Evolutionary conservation across 2,113 vertebrate genomes (phyloP).

Genomic region (Gymnobelideus leadbeateri): DNA sequence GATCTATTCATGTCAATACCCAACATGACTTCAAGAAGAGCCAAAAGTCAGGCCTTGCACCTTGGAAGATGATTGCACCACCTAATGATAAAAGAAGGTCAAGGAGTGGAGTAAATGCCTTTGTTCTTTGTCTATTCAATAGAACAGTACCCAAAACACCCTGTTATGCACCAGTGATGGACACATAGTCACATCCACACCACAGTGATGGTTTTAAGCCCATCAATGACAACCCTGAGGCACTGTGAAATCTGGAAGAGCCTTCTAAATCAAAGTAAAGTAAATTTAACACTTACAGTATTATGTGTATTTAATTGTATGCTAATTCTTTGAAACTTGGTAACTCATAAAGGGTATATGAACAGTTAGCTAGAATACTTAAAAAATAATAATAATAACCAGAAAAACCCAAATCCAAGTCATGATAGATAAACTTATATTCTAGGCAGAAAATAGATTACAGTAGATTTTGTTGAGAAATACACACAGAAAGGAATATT

Average conservation of each 20-base stretch:
- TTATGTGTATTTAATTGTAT: background rate
- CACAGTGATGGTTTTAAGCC: background rate
- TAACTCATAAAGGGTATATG: background rate
- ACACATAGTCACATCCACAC: background rate
- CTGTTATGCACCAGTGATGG: background rate
- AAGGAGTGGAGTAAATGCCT: background rate
- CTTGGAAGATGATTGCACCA: rapidly evolving
- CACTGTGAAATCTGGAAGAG: background rate
- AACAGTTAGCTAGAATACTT: background rate
- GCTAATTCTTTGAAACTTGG: background rate
- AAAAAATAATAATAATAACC: background rate
- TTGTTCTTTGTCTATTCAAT: background rate
- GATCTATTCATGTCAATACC: background rate
- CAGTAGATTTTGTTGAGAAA: background rate
- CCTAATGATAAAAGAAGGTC: background rate
- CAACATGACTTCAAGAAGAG: background rate
- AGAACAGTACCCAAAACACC: background rate
- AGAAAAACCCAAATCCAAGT: background rate
- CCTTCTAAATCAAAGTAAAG: background rate
- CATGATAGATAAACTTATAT: conserved; percentile 7
- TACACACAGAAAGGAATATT: background rate
- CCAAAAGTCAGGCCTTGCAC: background rate
- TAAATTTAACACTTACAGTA: background rate
- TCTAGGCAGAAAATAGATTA: background rate
- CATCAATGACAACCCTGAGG: background rate